Conservation (phyloP, 2,797 vertebrate species). For the Cirrhinus mrigala region DNA sequence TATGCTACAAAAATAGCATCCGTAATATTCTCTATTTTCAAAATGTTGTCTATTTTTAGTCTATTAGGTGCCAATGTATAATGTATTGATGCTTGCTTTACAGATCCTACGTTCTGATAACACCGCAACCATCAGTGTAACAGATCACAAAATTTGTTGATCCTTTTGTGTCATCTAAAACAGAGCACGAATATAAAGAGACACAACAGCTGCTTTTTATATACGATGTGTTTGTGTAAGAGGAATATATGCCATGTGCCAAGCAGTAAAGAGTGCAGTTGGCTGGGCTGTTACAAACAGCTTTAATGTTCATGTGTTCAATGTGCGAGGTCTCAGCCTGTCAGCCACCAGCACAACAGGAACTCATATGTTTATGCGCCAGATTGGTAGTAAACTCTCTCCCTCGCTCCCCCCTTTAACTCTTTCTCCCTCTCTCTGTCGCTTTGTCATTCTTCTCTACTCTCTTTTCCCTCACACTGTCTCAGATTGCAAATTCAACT, state of each 20-base stretch:
- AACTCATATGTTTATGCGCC: constrained; percentile 56
- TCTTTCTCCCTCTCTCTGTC: constrained; percentile 28
- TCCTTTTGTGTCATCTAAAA: constrained; percentile 24
- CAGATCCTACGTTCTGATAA: constrained; percentile 8
- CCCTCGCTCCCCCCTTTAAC: constrained; percentile 31
- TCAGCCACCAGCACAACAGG: constrained; percentile 62
- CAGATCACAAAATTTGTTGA: constrained; percentile 32
- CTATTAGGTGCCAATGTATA: background rate
- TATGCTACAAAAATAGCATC: background rate
- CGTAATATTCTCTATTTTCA: background rate
- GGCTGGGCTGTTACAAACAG: constrained; percentile 60
- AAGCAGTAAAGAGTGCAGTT: constrained; percentile 59
- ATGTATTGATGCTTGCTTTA: constrained; percentile 11
- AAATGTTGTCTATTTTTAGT: background rate
- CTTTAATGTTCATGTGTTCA: constrained; percentile 62
- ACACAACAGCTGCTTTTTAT: constrained; percentile 45
- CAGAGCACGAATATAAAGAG: constrained; percentile 23
- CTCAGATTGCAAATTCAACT: constrained; percentile 97
- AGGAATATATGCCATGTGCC: constrained; percentile 49
- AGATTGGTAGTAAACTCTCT: constrained; percentile 57
- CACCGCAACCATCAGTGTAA: constrained; percentile 23
- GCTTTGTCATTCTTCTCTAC: constrained; percentile 51
- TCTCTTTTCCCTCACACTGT: constrained; percentile 48
- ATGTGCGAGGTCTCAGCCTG: constrained; percentile 61
- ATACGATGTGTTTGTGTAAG: constrained; percentile 34